These are phyloP conservation scores for Apogon hyalosoma DNA, from an alignment of 2,797 vertebrate species.

Conservation along the genomic window DNA sequence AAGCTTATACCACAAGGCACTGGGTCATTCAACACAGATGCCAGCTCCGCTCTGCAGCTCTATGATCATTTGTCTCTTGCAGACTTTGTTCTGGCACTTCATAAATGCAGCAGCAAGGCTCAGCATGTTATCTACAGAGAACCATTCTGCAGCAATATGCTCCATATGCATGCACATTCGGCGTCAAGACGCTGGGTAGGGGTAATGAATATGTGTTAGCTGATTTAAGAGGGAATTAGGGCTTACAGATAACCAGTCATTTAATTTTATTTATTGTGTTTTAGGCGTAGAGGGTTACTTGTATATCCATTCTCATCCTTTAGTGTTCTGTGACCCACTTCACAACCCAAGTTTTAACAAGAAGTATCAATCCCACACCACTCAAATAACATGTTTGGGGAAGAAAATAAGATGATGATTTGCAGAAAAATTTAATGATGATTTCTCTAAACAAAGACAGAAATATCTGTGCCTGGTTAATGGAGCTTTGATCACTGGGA, in stretches of 20 bases:
- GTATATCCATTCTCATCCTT: constrained; percentile 3
- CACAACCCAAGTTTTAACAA: too few relatives aligned
- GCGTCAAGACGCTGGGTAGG: neutral
- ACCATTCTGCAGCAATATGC: constrained; percentile 19
- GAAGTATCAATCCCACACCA: too few relatives aligned
- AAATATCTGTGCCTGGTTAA: too few relatives aligned
- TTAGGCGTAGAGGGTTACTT: constrained; percentile 12
- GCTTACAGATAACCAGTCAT: constrained; percentile 19
- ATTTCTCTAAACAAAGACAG: too few relatives aligned
- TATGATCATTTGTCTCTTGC: constrained; percentile 2
- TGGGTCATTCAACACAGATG: neutral
- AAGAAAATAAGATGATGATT: too few relatives aligned
- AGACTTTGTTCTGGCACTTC: constrained; percentile 4
- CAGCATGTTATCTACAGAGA: constrained; percentile 17
- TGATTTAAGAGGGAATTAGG: constrained; percentile 4
- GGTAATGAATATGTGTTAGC: constrained; percentile 2
- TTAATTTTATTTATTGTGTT: constrained; percentile 12
- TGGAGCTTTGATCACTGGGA: too few relatives aligned
- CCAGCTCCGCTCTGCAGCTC: neutral
- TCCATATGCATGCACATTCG: neutral
- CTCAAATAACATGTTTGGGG: too few relatives aligned
- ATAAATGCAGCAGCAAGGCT: constrained; percentile 16
- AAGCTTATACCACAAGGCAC: neutral
- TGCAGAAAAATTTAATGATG: too few relatives aligned
- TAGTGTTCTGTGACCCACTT: neutral